Percentiles rank a stretch among this genome's conserved stretches.
Evolutionary conservation across 2,797 vertebrate species (phyloP).

Genomic region (Pempheris klunzingeri): DNA sequence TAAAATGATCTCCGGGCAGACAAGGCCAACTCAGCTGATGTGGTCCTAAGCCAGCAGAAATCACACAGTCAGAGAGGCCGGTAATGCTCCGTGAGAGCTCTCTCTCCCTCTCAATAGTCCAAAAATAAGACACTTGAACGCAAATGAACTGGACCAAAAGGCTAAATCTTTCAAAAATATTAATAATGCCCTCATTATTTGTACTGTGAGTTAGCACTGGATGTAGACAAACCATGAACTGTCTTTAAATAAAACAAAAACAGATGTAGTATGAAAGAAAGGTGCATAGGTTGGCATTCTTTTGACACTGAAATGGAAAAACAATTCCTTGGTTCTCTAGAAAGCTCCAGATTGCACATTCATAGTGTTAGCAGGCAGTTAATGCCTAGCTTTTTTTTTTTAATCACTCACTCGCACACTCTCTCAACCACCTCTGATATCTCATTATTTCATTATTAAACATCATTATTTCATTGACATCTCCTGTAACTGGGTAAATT

Average conservation of each 20-base stretch:
- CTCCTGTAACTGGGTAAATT: constrained; percentile 69
- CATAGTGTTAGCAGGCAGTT: constrained; percentile 66
- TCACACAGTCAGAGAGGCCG: constrained; percentile 39
- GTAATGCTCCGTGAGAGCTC: constrained; percentile 11
- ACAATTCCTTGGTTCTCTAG: constrained; percentile 69
- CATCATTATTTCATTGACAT: constrained; percentile 60
- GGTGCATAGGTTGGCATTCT: constrained; percentile 79
- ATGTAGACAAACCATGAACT: constrained; percentile 21
- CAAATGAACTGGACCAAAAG: constrained; percentile 45
- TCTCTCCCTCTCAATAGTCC: constrained; percentile 18
- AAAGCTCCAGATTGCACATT: constrained; percentile 82
- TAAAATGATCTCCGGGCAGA: constrained; percentile 58
- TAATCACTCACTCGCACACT: constrained; percentile 34
- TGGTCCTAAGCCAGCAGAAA: constrained; percentile 52
- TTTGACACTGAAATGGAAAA: constrained; percentile 70
- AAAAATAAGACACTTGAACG: constrained; percentile 69
- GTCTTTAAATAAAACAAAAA: constrained; percentile 29
- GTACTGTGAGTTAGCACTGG: constrained; percentile 48
- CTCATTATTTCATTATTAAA: constrained; percentile 43
- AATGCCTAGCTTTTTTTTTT: constrained; percentile 24
- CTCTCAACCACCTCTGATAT: constrained; percentile 20
- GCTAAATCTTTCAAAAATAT: constrained; percentile 45
- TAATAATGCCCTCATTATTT: constrained; percentile 73
- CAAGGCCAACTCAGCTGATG: constrained; percentile 56
- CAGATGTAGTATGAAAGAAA: constrained; percentile 59